Conservation (phyloP, 1,140 invertebrate genomes). For the Cherax destructor region DNA sequence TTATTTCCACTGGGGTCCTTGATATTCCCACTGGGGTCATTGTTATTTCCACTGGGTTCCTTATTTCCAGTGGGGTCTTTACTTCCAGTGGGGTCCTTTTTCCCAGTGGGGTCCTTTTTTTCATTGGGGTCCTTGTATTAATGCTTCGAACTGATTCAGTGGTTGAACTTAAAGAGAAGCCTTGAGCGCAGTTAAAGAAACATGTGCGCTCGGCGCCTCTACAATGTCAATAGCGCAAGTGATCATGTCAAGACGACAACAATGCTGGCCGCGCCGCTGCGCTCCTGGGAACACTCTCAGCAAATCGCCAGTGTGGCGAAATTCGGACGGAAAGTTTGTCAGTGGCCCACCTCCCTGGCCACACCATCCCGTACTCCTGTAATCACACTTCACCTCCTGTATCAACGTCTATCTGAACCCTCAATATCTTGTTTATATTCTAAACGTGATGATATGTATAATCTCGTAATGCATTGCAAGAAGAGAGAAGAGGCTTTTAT, state of each 20-base stretch:
- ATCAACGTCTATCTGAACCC: not conserved
- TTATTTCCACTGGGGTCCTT: too few species aligned
- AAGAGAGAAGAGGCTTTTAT: not conserved
- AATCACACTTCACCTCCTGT: not conserved
- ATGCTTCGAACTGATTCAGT: not conserved
- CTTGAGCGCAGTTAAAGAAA: not conserved
- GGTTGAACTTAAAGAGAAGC: not conserved
- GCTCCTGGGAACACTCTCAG: not conserved
- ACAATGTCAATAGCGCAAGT: constrained; percentile 3
- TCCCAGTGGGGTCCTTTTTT: too few species aligned
- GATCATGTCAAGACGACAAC: not conserved
- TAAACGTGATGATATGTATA: not conserved
- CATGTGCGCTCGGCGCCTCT: not conserved
- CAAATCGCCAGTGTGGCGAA: not conserved
- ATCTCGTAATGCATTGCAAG: not conserved
- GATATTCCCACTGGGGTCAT: too few species aligned
- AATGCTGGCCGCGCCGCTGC: not conserved
- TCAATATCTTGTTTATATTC: not conserved
- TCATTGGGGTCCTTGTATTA: too few species aligned
- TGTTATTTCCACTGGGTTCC: too few species aligned
- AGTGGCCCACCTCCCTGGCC: not conserved
- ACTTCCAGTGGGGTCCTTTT: too few species aligned
- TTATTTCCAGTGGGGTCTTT: too few species aligned
- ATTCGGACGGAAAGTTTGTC: not conserved
- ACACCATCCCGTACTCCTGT: not conserved